Evolutionary conservation across 2,113 vertebrate genomes (phyloP).

Genomic region (Toxotes chatareus): DNA sequence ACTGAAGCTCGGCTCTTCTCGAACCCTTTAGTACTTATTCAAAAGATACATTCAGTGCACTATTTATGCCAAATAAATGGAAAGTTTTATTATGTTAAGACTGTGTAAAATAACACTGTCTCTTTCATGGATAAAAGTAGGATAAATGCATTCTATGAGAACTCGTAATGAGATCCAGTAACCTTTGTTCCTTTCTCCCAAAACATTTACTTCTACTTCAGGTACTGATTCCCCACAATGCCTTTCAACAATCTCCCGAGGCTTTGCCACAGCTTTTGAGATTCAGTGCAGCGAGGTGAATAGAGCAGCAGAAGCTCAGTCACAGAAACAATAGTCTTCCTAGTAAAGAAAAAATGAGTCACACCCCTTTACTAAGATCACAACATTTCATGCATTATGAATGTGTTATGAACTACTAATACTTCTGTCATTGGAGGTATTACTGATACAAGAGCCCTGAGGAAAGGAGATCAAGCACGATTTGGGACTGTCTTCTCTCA

Average conservation of each 20-base stretch:
- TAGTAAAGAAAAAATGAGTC: background rate
- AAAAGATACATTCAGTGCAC: slow-evolving; percentile 22
- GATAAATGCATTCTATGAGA: background rate
- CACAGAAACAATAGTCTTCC: background rate
- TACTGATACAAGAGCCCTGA: background rate
- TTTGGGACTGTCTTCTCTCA: background rate
- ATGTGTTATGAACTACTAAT: slow-evolving; percentile 18
- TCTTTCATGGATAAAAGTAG: background rate
- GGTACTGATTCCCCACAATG: background rate
- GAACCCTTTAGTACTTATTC: slow-evolving; percentile 20
- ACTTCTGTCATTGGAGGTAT: slow-evolving; percentile 13
- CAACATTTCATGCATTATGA: slow-evolving; percentile 27
- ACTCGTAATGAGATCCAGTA: background rate
- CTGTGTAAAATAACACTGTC: background rate
- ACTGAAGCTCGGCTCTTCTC: slow-evolving; percentile 17
- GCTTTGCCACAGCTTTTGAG: slow-evolving; percentile 1
- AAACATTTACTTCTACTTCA: background rate
- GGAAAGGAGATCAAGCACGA: slow-evolving; percentile 9
- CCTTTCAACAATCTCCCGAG: slow-evolving; percentile 9
- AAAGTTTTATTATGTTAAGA: background rate
- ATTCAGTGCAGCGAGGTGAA: background rate
- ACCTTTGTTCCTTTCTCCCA: background rate
- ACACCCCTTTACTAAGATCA: slow-evolving; percentile 7
- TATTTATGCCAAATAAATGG: background rate
- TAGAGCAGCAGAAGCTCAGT: background rate